Evolutionary conservation across 2,797 vertebrate species (phyloP), one percentile per base, ranked within the genome.

Genomic region (Chromobotia macracanthus): DNA sequence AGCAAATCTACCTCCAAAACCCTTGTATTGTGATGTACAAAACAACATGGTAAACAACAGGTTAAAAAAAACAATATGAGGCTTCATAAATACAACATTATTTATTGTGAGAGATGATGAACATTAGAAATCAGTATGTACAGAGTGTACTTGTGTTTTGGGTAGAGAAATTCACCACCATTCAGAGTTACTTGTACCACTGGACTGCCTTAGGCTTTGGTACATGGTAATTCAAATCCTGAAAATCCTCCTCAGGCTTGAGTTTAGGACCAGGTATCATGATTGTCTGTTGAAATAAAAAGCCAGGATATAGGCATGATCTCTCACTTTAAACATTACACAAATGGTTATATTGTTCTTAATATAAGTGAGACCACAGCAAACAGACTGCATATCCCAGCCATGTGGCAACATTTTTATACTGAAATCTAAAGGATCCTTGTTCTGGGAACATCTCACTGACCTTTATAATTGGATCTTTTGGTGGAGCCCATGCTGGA

Each of bases 401-500:
- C 68, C 2, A 1, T 1, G 56, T 48, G 67, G 16, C 41, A 70
- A 51, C 46, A 5, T 3, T 60, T 4, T 11, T 1, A 90, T 89
- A 8, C 23, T 15, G 2, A 60, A 35, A 61, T 61, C 25, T 7
- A 61, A 31, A 28, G 1, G 28, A 63, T 15, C 13, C 13, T 0
- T 51, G 1, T 6, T 51, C 6, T 51, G 50, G 4, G 28, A 60
- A 25, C 21, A 31, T 60, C 25, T 28, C 25, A 60, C 61, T 64
- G 31, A 98, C 97, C 96, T 96, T 97, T 4, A 95, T 25, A 60
- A 97, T 86, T 0, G 97, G 94, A 1, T 96, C 96, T 89, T 97
- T 98, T 1, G 95, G 92, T 0, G 97, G 97, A 7, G 96, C 96
- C 97, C 97, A 99, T 0, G 91, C 83, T 0, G 97, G 97, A 8